phyloP scores from a whole-genome alignment of 2,113 vertebrate genomes.

The Alligator sinensis region DNA sequence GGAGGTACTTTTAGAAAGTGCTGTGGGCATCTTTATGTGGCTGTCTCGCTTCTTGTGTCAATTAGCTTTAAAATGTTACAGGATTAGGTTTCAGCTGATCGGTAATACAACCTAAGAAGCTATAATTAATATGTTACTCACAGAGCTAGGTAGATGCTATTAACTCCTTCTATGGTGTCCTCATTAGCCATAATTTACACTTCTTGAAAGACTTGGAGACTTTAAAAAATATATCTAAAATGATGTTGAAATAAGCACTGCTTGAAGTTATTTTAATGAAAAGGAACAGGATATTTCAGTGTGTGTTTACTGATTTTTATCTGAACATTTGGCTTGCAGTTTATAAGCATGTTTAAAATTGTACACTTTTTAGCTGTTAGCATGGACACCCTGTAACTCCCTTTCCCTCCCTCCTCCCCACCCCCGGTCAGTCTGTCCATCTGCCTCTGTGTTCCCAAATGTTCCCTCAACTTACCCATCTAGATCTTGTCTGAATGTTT shows the following conservation, averaged over 20 bases:
- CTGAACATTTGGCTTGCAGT: background rate
- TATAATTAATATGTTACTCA: constrained; percentile 62
- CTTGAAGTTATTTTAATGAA: background rate
- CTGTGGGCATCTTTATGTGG: background rate
- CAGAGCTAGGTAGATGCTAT: constrained; percentile 2
- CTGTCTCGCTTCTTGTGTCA: constrained; percentile 27
- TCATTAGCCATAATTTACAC: constrained; percentile 27
- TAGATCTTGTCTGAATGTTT: background rate
- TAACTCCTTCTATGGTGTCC: constrained; percentile 43
- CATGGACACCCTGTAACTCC: background rate
- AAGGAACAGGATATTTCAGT: no score
- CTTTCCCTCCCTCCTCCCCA: background rate
- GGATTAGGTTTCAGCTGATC: constrained; percentile 63
- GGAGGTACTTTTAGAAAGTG: constrained; percentile 5
- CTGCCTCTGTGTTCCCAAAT: background rate
- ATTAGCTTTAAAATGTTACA: constrained; percentile 56
- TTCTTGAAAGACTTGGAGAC: constrained; percentile 7
- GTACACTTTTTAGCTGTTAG: background rate
- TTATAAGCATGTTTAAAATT: background rate
- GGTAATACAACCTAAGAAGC: constrained; percentile 53
- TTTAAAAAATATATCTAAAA: background rate
- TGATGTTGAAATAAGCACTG: background rate
- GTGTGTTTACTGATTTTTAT: background rate
- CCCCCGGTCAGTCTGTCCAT: no score
- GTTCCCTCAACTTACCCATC: no score